These are phyloP conservation scores for Pampusana beccarii DNA, from an alignment of 2,113 vertebrate species.

Conservation along the genomic window DNA sequence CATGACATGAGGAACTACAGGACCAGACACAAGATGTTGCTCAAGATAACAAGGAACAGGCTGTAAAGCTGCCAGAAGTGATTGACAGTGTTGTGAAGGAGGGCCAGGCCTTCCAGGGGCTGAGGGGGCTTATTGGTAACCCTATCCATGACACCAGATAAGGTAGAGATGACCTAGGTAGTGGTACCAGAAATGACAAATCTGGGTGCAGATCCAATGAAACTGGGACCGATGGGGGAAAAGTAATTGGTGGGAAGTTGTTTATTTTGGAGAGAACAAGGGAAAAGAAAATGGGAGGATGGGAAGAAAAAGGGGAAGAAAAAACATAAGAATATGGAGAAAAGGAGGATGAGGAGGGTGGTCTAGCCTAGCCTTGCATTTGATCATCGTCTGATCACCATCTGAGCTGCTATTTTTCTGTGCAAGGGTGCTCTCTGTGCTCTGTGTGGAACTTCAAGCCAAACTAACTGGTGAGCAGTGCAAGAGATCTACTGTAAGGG, in stretches of 20 bases:
- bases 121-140: not conserved
- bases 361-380: not conserved
- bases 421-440: not conserved
- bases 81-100: accelerated
- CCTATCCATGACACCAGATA: not conserved
- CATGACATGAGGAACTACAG: not conserved
- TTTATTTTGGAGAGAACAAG: not conserved
- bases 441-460: not conserved
- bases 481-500: not conserved
- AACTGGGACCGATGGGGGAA: not conserved
- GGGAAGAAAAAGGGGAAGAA: not conserved
- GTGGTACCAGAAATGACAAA: not conserved
- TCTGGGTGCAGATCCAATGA: not conserved
- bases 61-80: not conserved
- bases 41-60: not conserved
- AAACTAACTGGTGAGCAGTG: not conserved
- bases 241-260: not conserved
- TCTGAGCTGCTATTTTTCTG: not conserved
- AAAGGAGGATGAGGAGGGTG: not conserved
- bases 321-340: not conserved
- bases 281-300: not conserved
- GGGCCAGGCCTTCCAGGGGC: not conserved
- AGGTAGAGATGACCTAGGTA: not conserved
- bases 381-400: not conserved
- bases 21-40: accelerated